Percentiles rank a stretch among this genome's conserved stretches.
These are phyloP conservation scores for Drosophila obscura DNA, from an alignment of 1,140 invertebrate species.

Conservation along the genomic window DNA sequence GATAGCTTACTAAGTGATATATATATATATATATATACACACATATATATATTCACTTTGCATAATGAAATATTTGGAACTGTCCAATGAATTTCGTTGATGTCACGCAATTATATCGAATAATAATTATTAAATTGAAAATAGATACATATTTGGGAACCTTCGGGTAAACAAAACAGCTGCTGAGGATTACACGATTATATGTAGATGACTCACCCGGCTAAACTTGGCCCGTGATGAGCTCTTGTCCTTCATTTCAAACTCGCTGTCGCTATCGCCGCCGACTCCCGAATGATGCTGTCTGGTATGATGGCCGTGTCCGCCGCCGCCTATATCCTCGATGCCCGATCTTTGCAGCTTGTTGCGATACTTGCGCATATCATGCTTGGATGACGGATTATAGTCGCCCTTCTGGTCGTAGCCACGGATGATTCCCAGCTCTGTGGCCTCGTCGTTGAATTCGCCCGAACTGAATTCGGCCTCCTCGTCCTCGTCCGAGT, in stretches of 20 bases:
- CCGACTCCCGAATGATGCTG: constrained; percentile 64
- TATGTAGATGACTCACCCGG: constrained; percentile 69
- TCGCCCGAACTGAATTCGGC: constrained; percentile 88
- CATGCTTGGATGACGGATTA: constrained; percentile 79
- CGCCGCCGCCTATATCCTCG: constrained; percentile 66
- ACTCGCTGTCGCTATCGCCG: constrained; percentile 84
- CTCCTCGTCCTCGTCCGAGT: constrained; percentile 88
- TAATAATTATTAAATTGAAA: constrained; percentile 31
- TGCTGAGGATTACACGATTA: constrained; percentile 49
- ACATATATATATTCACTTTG: constrained; percentile 53
- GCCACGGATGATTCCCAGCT: constrained; percentile 72
- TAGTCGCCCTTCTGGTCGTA: constrained; percentile 82
- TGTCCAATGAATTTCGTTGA: not conserved
- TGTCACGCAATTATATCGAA: constrained; percentile 44
- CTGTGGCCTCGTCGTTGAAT: constrained; percentile 86
- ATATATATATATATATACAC: too few relatives aligned
- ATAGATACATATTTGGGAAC: constrained; percentile 19
- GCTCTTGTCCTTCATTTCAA: constrained; percentile 85
- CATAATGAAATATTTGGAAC: constrained; percentile 59
- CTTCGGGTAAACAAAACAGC: constrained; percentile 55
- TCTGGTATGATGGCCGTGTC: constrained; percentile 69
- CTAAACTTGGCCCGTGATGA: constrained; percentile 83
- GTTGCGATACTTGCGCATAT: constrained; percentile 83
- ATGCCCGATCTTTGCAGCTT: constrained; percentile 82
- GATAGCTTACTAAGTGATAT: constrained; percentile 39